A percentile compares a stretch with the other conserved stretches of the same genome.
Evolutionary conservation across 2,113 vertebrate genomes (phyloP).

Genomic region (Cheilinus undulatus): DNA sequence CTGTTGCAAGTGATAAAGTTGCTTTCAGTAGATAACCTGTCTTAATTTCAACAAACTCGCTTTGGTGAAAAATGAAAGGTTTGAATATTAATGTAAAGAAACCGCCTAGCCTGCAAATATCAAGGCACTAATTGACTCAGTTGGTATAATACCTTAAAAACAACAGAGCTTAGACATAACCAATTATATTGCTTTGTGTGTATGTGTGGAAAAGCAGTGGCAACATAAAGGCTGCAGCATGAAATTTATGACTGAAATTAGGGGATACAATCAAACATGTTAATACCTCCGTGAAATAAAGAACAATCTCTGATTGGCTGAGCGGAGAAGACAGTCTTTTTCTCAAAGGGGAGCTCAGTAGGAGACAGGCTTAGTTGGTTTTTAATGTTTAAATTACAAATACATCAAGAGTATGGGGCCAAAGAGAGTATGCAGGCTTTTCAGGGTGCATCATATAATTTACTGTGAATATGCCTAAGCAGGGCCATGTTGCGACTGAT

Average conservation of each 20-base stretch:
- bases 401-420: constrained; percentile 19
- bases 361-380: background rate
- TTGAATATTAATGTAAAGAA: too few species aligned
- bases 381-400: constrained; percentile 1
- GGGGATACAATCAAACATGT: background rate
- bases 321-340: background rate
- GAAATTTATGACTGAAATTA: background rate
- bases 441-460: background rate
- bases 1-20: too few species aligned
- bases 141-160: background rate
- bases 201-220: background rate
- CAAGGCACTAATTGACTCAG: too few species aligned
- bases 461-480: background rate
- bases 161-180: background rate
- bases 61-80: too few species aligned
- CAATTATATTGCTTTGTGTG: background rate
- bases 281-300: background rate
- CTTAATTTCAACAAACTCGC: too few species aligned
- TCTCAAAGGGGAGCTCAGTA: background rate
- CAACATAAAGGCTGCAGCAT: background rate
- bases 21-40: too few species aligned
- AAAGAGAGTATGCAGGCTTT: constrained; percentile 2
- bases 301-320: background rate
- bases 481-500: constrained; percentile 30
- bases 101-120: too few species aligned